These are phyloP conservation scores for Actinia equina DNA, from an alignment of 64 coral and sea anemone species.

Conservation along the genomic window DNA sequence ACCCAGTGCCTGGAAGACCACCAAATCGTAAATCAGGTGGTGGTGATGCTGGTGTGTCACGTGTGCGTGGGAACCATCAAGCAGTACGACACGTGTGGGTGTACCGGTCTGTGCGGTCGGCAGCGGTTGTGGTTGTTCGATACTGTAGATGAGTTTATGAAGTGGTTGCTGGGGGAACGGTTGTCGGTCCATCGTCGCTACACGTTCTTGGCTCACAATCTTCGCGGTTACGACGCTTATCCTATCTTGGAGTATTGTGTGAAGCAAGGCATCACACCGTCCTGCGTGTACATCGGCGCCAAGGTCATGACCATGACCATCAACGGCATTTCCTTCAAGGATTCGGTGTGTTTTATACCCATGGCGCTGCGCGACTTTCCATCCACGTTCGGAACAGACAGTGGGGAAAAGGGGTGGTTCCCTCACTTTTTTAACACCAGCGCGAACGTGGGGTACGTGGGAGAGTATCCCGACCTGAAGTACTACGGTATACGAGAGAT, in stretches of 20 bases:
- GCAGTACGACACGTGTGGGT: background rate
- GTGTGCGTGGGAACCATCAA: background rate
- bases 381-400: background rate
- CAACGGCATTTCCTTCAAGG: slow-evolving; percentile 1
- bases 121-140: background rate
- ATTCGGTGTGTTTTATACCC: slow-evolving; percentile 20
- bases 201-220: slow-evolving; percentile 5
- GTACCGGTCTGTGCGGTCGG: background rate
- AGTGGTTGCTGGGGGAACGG: background rate
- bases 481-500: slow-evolving; percentile 19
- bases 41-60: slow-evolving; percentile 7
- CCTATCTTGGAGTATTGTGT: background rate
- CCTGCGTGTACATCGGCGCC: background rate
- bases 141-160: background rate
- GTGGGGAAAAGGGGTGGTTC: slow-evolving; percentile 43
- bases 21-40: background rate
- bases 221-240: slow-evolving; percentile 6
- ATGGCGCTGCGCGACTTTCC: background rate
- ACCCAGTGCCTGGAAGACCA: background rate
- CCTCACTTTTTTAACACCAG: slow-evolving; percentile 56
- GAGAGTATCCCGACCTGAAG: background rate
- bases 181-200: background rate
- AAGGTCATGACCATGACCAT: background rate
- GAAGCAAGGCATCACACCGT: background rate
- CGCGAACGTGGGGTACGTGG: background rate